These are phyloP conservation scores for Pampus argenteus DNA, from an alignment of 2,797 vertebrate species.

Conservation along the genomic window DNA sequence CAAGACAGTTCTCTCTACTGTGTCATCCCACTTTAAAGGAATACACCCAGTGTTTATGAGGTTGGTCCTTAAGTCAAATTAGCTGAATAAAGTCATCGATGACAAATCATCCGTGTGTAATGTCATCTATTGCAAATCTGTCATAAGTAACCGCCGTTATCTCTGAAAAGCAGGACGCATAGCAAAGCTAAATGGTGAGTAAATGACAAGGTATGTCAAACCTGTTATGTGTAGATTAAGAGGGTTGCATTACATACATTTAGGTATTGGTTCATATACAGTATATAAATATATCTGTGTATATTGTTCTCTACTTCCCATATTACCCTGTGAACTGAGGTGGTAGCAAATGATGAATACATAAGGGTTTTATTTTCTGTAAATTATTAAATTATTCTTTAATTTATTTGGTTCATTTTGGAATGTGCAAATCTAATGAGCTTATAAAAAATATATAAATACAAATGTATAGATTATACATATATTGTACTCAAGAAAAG, in stretches of 20 bases:
- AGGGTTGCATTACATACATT: slow-evolving; percentile 30
- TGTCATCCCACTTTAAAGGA: not conserved
- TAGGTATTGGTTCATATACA: too few species aligned
- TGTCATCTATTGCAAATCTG: not conserved
- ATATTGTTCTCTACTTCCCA: not conserved
- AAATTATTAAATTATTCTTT: not conserved
- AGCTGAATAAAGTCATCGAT: not conserved
- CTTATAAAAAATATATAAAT: not conserved
- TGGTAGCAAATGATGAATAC: not conserved
- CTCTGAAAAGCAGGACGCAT: slow-evolving; percentile 33
- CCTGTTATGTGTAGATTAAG: slow-evolving; percentile 28
- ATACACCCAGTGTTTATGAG: not conserved
- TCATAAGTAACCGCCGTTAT: slow-evolving; percentile 24
- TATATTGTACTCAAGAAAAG: not conserved
- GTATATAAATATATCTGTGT: too few species aligned
- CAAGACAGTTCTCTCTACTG: not conserved
- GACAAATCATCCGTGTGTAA: not conserved
- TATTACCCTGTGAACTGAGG: not conserved
- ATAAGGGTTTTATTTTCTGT: not conserved
- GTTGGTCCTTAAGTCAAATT: slow-evolving; percentile 18
- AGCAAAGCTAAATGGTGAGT: slow-evolving; percentile 19
- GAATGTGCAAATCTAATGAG: not conserved
- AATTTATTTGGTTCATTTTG: not conserved
- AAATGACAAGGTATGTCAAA: slow-evolving; percentile 39
- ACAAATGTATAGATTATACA: not conserved